These are phyloP conservation scores for Geotrupes spiniger DNA, from an alignment of 2,888 invertebrate species.

Conservation along the genomic window DNA sequence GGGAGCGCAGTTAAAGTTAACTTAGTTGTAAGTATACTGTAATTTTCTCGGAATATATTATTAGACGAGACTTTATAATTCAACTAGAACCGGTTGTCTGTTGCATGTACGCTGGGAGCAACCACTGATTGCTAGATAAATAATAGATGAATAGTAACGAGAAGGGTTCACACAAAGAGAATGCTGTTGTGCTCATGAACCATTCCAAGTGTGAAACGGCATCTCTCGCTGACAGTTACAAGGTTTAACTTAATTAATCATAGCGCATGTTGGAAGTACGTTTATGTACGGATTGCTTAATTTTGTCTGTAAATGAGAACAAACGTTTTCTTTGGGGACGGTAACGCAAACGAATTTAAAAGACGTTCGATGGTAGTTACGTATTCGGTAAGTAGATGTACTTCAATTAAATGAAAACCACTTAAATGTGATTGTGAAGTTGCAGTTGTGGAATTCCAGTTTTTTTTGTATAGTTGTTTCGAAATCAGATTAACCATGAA, in stretches of 20 bases:
- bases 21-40: conserved; percentile 1
- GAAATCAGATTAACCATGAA: no score
- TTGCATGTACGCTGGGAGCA: conserved; percentile 15
- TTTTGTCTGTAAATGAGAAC: background rate
- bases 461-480: no score
- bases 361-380: no score
- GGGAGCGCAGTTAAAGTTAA: no score
- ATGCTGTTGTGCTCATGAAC: conserved; percentile 25
- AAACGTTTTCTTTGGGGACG: background rate
- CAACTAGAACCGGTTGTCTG: conserved; percentile 12
- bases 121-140: conserved; percentile 31
- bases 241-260: conserved; percentile 36
- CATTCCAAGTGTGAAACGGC: conserved; percentile 29
- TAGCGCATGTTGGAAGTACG: conserved; percentile 15
- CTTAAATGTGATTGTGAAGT: no score
- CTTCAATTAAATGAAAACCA: no score
- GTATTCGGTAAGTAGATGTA: no score
- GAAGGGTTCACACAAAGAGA: conserved; percentile 27
- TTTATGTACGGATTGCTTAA: background rate
- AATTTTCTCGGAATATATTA: conserved; percentile 21
- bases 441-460: no score
- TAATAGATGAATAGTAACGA: conserved; percentile 28
- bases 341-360: no score
- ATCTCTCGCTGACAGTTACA: conserved; percentile 33
- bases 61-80: conserved; percentile 11